Base-by-base conservation (phyloP, 2,888 invertebrate species). In the Brachypalpus laphriformis region DNA sequence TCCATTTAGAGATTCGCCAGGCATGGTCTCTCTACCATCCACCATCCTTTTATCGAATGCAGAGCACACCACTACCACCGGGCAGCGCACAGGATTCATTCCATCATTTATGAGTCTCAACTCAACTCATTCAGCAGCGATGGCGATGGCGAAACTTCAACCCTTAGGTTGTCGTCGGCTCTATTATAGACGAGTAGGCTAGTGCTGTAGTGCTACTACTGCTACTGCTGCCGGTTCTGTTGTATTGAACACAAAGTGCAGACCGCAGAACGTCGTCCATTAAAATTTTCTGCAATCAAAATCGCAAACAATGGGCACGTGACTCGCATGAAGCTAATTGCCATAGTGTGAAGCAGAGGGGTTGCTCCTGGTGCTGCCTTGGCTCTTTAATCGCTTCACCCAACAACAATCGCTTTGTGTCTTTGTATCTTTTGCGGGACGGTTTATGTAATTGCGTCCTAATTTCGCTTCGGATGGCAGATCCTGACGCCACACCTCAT, bases 41-140 rank as follows among this genome's bases (percentile, higher is more conserved):
- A 28, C 16, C 51, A 51, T 34, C 18, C 20, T 40, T 74, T 74
- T 78, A 78, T 83, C 74, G 61, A 83, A 78, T 83, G 77, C 78
- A 83, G 74, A 68, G 74, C 82, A 83, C 82, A 82, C 42, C 45
- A 83, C 56, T 20, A 71, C 31, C 70, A 88, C 87, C 42, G 28
- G 78, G 56, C 31, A 72, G 34, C 71, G 88, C 87, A 89, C 88
- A 89, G 89, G 89, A 89, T 89, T 89, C 89, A 89, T 89, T 89
- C 89, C 90, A 90, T 89, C 90, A 89, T 89, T 86, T 86, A 87
- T 83, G 82, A 75, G 68, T 51, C 49, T 61, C 76, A 37, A 75
- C 74, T 78, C 63, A 74, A 78, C 77, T 77, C 77, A 74, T 77
- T 77, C 82, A 42, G 22, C 74, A 49, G 56, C 34, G 16, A 42